Evolutionary conservation across 1,140 invertebrate species (phyloP).

Genomic region (Apis cerana): DNA sequence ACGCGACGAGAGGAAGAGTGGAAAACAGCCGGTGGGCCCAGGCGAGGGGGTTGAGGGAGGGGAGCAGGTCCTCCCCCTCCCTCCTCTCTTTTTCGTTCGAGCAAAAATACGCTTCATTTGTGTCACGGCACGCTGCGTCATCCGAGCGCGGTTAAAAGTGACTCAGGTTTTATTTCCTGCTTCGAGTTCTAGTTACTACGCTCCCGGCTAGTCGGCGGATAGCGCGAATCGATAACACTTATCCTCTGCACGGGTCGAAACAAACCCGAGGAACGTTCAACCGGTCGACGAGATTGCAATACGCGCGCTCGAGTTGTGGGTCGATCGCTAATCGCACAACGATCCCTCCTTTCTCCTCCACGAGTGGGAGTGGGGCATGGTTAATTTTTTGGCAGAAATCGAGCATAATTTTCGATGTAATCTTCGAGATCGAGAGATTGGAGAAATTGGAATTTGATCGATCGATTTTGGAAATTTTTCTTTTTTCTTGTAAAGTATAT

Average conservation of each 20-base stretch:
- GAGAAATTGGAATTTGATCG: too few species aligned
- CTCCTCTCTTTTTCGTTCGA: slow-evolving; percentile 5
- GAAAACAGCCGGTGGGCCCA: not conserved
- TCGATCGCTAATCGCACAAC: slow-evolving; percentile 52
- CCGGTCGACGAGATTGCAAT: not conserved
- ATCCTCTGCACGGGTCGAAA: not conserved
- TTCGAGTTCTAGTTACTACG: slow-evolving; percentile 58
- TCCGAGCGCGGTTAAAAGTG: slow-evolving; percentile 58
- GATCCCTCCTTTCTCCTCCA: not conserved
- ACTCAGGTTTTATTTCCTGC: slow-evolving; percentile 66
- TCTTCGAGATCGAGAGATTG: too few species aligned
- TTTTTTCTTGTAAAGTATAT: too few species aligned
- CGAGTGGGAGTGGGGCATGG: slow-evolving; percentile 5
- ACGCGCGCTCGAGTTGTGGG: slow-evolving; percentile 45
- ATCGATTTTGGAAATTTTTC: too few species aligned
- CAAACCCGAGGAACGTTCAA: not conserved
- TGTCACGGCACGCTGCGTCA: slow-evolving; percentile 44
- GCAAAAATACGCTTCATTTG: slow-evolving; percentile 51
- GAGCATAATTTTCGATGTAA: too few species aligned
- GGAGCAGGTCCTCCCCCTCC: not conserved
- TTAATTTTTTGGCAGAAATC: slow-evolving; percentile 34
- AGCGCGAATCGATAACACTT: slow-evolving; percentile 27
- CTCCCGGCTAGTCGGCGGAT: slow-evolving; percentile 24
- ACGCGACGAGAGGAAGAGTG: slow-evolving; percentile 1
- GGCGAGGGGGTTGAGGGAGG: not conserved